These are phyloP conservation scores for Schizothorax lantsangensis DNA, from an alignment of 2,797 vertebrate species.

Conservation along the genomic window DNA sequence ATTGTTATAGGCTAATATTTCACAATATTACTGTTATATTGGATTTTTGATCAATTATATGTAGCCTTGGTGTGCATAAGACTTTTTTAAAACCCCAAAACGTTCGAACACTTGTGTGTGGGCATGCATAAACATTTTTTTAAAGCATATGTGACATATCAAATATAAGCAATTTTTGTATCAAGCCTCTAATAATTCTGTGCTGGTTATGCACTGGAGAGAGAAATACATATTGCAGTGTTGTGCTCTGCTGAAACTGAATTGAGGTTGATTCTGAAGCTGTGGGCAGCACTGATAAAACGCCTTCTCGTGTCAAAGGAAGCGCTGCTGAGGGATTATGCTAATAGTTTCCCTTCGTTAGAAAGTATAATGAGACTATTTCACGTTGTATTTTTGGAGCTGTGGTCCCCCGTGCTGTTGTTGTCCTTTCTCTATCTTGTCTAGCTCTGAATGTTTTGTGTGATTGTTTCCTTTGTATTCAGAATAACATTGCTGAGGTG, in stretches of 20 bases:
- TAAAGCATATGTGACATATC: not conserved
- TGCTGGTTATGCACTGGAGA: not conserved
- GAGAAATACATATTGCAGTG: not conserved
- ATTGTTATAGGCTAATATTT: too few species aligned
- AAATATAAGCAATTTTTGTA: not conserved
- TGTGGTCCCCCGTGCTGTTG: not conserved
- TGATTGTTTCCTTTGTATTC: constrained; percentile 14
- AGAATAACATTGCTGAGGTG: constrained; percentile 99
- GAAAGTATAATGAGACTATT: constrained; percentile 39
- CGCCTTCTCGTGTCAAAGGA: constrained; percentile 19
- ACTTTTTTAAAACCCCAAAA: too few species aligned
- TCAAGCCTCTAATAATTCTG: not conserved
- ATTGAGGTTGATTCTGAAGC: constrained; percentile 5
- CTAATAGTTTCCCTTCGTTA: constrained; percentile 47
- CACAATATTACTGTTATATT: not conserved
- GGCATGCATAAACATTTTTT: not conserved
- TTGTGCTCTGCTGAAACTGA: not conserved
- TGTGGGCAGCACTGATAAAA: constrained; percentile 44
- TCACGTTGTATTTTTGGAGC: not conserved
- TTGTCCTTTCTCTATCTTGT: constrained; percentile 1
- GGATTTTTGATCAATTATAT: not conserved
- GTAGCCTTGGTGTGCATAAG: not conserved
- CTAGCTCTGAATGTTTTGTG: constrained; percentile 32
- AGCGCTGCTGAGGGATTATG: constrained; percentile 37
- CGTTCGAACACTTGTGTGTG: not conserved